Evolutionary conservation across 2,888 invertebrate species (phyloP), one percentile per base, ranked within the genome.

Genomic region (Augiades crinisus): DNA sequence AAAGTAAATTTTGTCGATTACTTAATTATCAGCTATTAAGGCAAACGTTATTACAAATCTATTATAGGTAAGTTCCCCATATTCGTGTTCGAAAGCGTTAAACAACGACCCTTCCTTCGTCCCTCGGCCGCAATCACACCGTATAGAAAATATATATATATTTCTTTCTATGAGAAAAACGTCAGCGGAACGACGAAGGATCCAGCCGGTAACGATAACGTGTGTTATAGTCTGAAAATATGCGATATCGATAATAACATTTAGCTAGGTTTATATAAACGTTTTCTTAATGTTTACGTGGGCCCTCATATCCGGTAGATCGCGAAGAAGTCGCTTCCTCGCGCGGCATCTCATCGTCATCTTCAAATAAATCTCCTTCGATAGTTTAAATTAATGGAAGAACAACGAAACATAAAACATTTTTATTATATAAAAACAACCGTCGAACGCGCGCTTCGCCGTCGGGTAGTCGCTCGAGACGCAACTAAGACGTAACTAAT

Each of bases 361-460:
- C 31, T 52, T 59, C 64, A 65, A 68, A 65, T 64, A 66, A 68
- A 68, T 65, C 59, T 56, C 61, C 59, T 57, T 58, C 54, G 70
- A 73, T 68, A 67, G 69, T 69, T 68, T 71, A 71, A 75, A 62
- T 66, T 77, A 80, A 80, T 82, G 83, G 83, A 82, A 84, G 82
- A 84, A 78, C 80, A 66, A 70, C 70, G 57, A 65, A 81, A 80
- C 76, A 75, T 77, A 81, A 77, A 66, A 74, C 73, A 75, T 64
- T 65, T n/a, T 65, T 31, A 53, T 16, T 30, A 21, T 72, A 72
- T 72, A 76, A 76, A n/a, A 71, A 68, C 71, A 75, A 73, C 70
- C 21, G 24, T 44, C 24, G 43, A 31, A 27, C 27, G 27, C 27
- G 27, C 27, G 27, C 27, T 10, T 27, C 27, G 27, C 27, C 10